phyloP scores from a whole-genome alignment of 1,140 invertebrate genomes.

The Hylaeus volcanicus region DNA sequence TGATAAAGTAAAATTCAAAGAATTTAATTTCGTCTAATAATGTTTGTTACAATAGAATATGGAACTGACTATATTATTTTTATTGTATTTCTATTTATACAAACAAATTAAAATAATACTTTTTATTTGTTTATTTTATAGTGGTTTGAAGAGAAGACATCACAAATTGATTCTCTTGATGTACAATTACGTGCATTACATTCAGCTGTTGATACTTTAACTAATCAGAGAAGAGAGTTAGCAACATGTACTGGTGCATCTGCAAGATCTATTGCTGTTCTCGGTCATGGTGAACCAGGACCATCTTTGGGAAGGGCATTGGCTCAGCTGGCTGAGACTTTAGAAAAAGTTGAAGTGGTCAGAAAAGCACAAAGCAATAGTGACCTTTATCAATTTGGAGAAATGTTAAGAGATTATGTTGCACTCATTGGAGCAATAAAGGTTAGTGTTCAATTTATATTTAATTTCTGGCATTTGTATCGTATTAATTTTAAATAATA shows the following conservation, averaged over 20 bases:
- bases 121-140: constrained; percentile 74
- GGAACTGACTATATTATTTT: too few species aligned
- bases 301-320: constrained; percentile 94
- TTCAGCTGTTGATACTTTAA: constrained; percentile 92
- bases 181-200: constrained; percentile 93
- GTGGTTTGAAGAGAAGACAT: constrained; percentile 99
- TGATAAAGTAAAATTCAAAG: constrained; percentile 89
- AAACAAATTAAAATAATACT: background rate
- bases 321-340: constrained; percentile 94
- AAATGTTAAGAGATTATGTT: constrained; percentile 97
- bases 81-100: background rate
- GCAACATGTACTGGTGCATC: constrained; percentile 89
- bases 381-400: constrained; percentile 95
- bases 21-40: background rate
- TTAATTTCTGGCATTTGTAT: background rate
- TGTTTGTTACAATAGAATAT: constrained; percentile 12
- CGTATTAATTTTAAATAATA: background rate
- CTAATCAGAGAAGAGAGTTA: constrained; percentile 92
- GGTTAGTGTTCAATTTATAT: constrained; percentile 74
- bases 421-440: constrained; percentile 95
- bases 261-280: constrained; percentile 93
- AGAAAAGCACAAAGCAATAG: constrained; percentile 96
- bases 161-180: constrained; percentile 96
- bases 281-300: constrained; percentile 97
- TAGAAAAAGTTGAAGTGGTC: constrained; percentile 90